phyloP scores from a whole-genome alignment of 2,888 invertebrate species.

The Euzophera pinguis region DNA sequence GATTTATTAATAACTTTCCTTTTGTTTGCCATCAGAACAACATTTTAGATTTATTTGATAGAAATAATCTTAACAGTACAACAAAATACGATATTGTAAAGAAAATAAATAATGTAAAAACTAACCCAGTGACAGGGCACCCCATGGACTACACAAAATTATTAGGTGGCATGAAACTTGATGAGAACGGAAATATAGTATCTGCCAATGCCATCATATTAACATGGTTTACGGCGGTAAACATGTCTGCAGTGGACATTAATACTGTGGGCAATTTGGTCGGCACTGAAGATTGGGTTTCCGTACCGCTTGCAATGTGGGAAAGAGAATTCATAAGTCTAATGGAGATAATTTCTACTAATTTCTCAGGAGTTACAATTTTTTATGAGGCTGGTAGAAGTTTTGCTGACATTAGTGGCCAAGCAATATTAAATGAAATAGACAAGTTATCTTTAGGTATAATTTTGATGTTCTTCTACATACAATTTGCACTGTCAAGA shows the following conservation, averaged over 20 bases:
- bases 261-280: slow-evolving; percentile 84
- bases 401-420: slow-evolving; percentile 87
- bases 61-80: slow-evolving; percentile 59
- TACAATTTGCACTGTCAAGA: slow-evolving; percentile 85
- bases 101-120: slow-evolving; percentile 78
- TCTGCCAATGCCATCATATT: slow-evolving; percentile 82
- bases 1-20: slow-evolving; percentile 80
- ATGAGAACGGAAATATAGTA: slow-evolving; percentile 81
- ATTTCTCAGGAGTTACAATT: slow-evolving; percentile 55
- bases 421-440: slow-evolving; percentile 86
- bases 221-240: slow-evolving; percentile 82
- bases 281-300: slow-evolving; percentile 88
- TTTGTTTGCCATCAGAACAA: slow-evolving; percentile 82
- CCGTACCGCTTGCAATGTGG: slow-evolving; percentile 80
- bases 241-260: slow-evolving; percentile 83
- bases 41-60: slow-evolving; percentile 86
- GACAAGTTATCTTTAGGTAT: slow-evolving; percentile 84
- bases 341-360: slow-evolving; percentile 52
- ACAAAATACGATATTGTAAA: slow-evolving; percentile 81
- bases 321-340: slow-evolving; percentile 78
- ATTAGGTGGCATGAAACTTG: slow-evolving; percentile 80
- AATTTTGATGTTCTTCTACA: slow-evolving; percentile 86
- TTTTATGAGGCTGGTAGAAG: slow-evolving; percentile 83
- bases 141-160: slow-evolving; percentile 81
- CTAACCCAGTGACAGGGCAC: slow-evolving; percentile 83